Evolutionary conservation across 1,140 invertebrate genomes (phyloP).

Genomic region (Euura saliciscinereae): DNA sequence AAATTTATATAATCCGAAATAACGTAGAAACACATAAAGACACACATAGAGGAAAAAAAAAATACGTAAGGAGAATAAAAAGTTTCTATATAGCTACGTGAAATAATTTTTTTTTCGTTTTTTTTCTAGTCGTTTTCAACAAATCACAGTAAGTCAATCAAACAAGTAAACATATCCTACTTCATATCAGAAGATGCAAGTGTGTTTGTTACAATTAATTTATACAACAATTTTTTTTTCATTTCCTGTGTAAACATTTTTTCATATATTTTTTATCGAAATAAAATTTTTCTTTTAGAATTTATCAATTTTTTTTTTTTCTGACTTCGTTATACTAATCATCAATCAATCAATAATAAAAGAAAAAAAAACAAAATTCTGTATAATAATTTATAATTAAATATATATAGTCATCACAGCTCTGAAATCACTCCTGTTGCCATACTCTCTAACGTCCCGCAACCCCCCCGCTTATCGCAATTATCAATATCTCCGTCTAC

Average conservation of each 20-base stretch:
- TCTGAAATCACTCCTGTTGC: constrained; percentile 13
- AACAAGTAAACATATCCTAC: not conserved
- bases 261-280: not conserved
- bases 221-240: no score
- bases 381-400: not conserved
- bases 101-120: no score
- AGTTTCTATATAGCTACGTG: no score
- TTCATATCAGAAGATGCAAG: not conserved
- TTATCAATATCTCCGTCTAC: not conserved
- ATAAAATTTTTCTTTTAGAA: not conserved
- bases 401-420: constrained; percentile 15
- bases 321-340: not conserved
- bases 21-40: no score
- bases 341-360: not conserved
- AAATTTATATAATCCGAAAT: no score
- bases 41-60: no score
- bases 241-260: not conserved
- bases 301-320: not conserved
- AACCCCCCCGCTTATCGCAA: not conserved
- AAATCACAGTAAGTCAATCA: not conserved
- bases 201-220: not conserved
- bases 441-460: not conserved
- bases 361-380: no score
- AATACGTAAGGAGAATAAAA: no score
- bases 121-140: no score